A percentile compares a stretch with the other conserved stretches of the same genome.
Conservation (phyloP, 1,140 invertebrate species). For the Zaprionus lachaisei region DNA sequence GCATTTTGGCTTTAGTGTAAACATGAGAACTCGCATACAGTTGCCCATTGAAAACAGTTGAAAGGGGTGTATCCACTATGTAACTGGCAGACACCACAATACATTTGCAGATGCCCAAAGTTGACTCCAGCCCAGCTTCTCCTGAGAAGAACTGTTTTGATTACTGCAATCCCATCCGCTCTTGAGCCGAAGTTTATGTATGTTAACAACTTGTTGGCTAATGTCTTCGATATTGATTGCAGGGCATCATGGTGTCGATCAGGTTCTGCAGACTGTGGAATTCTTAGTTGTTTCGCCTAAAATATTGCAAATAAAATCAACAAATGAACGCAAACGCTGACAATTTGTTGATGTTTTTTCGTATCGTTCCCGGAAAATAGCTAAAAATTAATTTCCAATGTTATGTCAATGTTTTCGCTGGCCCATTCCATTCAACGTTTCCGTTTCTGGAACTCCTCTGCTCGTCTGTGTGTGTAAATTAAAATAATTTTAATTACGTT, state of each 20-base stretch:
- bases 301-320: slow-evolving; percentile 63
- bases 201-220: too few species aligned
- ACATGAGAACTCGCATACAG: slow-evolving; percentile 50
- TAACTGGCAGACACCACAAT: neutral
- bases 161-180: too few species aligned
- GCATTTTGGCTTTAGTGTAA: slow-evolving; percentile 58
- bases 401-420: slow-evolving; percentile 43
- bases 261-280: neutral
- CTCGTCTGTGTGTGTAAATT: slow-evolving; percentile 31
- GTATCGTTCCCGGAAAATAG: slow-evolving; percentile 42
- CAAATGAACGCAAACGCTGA: slow-evolving; percentile 67
- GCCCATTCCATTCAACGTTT: neutral
- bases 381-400: slow-evolving; percentile 73
- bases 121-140: too few species aligned
- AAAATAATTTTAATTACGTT: slow-evolving; percentile 66
- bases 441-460: neutral
- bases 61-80: neutral
- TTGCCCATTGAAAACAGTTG: neutral
- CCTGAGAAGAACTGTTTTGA: too few species aligned
- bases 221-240: neutral
- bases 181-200: too few species aligned
- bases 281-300: slow-evolving; percentile 16
- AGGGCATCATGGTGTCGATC: neutral
- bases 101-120: too few species aligned
- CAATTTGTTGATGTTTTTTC: slow-evolving; percentile 75